Base-by-base conservation (phyloP, 1,140 invertebrate species). In the Phthorimaea operculella region DNA sequence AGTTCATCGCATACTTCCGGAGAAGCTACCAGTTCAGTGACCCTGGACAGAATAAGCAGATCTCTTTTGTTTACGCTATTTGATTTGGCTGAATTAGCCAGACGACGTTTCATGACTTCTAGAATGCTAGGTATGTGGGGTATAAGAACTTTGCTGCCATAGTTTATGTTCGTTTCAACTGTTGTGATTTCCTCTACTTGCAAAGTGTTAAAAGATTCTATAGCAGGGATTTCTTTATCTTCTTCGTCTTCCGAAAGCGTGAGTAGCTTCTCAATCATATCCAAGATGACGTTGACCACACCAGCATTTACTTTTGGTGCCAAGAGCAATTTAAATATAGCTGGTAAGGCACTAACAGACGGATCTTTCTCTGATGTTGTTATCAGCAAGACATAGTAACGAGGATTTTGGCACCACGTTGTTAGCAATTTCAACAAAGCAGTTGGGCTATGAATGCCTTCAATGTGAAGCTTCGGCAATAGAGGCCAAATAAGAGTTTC, bases 401-500 rank as follows among this genome's bases (percentile, higher is more conserved):
- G 88, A 5, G 92, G 89, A 83, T 93, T 91, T 61, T 89, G 85
- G 57, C 91, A 89, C 94, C 95, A 98, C 1, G 87, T 80, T 3
- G 88, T 80, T 8, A 97, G 88, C 3, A 98, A 78, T 76, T 93
- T 95, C 10, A 97, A 78, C 49, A 97, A 77, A 1, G 92, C 88
- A 4, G 95, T 96, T 1, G 95, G 94, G 67, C 90, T 92, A 64
- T 95, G 90, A 52, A 96, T 90, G 28, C 94, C 92, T 72, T 98
- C 95, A 52, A 90, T 83, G 0, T 92, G 89, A 0, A 98, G 74
- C 69, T 91, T 92, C n/a, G 88, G 82, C 49, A 96, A 77, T 69
- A 91, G 89, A 0, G 95, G 95, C 90, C 93, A 97, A 14, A 98
- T 87, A 49, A 92, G 90, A 0, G 92, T 89, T 48, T 92, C 81